Evolutionary conservation across 64 coral and sea anemone genomes (phyloP).

Genomic region (Cladopsammia gracilis): DNA sequence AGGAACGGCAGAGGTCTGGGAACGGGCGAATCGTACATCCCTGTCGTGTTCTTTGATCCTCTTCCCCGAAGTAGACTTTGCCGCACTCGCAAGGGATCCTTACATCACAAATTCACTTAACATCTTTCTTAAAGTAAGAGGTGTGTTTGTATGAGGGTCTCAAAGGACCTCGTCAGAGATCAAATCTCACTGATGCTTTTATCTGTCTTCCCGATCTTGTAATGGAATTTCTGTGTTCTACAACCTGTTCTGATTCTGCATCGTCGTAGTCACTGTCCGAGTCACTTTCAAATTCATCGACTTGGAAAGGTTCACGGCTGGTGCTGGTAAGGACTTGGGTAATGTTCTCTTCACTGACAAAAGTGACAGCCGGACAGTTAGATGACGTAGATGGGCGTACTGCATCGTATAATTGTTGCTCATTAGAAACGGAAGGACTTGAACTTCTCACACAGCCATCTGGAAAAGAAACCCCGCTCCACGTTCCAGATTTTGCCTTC

Average conservation of each 20-base stretch:
- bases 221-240: constrained; percentile 62
- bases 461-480: constrained; percentile 55
- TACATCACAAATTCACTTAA: too few relatives aligned
- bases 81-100: too few relatives aligned
- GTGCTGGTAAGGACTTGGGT: background rate
- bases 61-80: too few relatives aligned
- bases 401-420: background rate
- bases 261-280: constrained; percentile 44
- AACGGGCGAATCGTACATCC: too few relatives aligned
- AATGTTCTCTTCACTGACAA: constrained; percentile 24
- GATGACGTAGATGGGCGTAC: background rate
- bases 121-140: too few relatives aligned
- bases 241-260: constrained; percentile 37
- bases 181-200: too few relatives aligned
- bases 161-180: constrained; percentile 28
- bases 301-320: constrained; percentile 37
- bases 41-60: too few relatives aligned
- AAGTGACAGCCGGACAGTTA: constrained; percentile 27
- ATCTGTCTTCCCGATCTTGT: too few relatives aligned
- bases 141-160: constrained; percentile 17
- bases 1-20: too few relatives aligned
- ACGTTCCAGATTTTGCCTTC: constrained; percentile 43
- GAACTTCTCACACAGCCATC: constrained; percentile 32
- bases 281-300: constrained; percentile 55
- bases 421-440: too few relatives aligned